Evolutionary conservation across 2,888 invertebrate genomes (phyloP), one percentile per base, ranked within the genome.

Genomic region (Agonopterix heracliana): DNA sequence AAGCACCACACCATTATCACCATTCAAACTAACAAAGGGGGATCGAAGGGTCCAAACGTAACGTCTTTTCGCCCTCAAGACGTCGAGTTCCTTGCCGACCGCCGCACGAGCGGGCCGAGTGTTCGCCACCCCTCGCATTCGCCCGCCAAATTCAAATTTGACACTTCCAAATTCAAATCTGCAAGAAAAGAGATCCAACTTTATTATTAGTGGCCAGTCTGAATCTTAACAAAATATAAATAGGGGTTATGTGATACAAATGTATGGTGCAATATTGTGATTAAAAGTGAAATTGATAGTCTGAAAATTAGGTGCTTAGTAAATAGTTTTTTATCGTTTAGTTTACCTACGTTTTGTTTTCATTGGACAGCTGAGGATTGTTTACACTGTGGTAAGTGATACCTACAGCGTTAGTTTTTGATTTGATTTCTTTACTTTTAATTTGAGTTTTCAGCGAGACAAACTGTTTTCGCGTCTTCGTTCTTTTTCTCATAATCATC

Each of bases 11-110:
- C 62, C 60, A 69, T 79, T 81, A 79, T 81, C 78, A 70, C 68
- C 64, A 64, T 74, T 67, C 70, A 71, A 76, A 63, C 67, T 70
- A 73, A 70, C 73, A 71, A 71, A 74, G 78, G 81, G 84, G 83
- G 72, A 73, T 69, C 69, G 74, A 77, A 78, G 85, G 86, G 85
- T 70, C 71, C 59, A 63, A 64, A 66, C 71, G 71, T 84, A 88
- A 87, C 87, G 87, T 87, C 86, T 88, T 87, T 87, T 74, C 63
- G 70, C 74, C 80, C 79, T 72, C 71, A 85, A 78, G 78, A 76
- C 72, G 78, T 54, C 67, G 79, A 87, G 87, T 88, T 84, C 75
- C 81, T 85, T 83, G 67, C 61, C 74, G 81, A 80, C 77, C 77
- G 81, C 71, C 78, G 73, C 74, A 71, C 75, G 78, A 71, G 81